Base-by-base conservation (phyloP, 64 coral and sea anemone species). In the Stichodactyla helianthus region DNA sequence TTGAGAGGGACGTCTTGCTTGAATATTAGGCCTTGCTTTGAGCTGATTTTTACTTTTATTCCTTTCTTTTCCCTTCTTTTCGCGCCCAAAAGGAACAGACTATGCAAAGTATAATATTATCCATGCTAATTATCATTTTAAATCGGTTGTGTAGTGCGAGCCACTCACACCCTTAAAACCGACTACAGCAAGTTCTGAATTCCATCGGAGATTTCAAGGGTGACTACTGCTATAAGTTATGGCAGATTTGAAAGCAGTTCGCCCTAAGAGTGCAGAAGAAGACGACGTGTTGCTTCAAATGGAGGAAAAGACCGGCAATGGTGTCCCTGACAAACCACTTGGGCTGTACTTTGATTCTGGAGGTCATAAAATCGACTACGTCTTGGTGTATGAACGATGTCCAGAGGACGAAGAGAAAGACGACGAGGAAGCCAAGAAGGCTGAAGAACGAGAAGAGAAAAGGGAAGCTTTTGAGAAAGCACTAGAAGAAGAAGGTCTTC, bases 391-490 rank as follows among this genome's bases (percentile, higher is more conserved):
- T 51, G 90, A 92, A 25, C 50, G 77, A 0, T 82, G 85, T 9
- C 50, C 71, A 52, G 90, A 92, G 50, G 84, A 87, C 44, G 90
- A 92, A 26, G 59, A 87, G 27, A 63, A 92, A 59, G 90, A 92
- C 53, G 84, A 86, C 12, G 85, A 92, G 1, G 60, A 61, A 11
- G 86, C 54, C 55, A 84, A 53, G 6, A 68, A 70, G 6, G 79
- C 85, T 54, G 61, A 70, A 26, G 82, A 87, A 51, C 85, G 50
- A n/a, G 90, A 92, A 58, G 85, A 55, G 10, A 92, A 87, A 84
- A 62, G 90, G 18, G 82, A 82, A 20, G 85, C 90, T 6, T 92
- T 71, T 82, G 90, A 92, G 58, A 58, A 50, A 11, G 86, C 59
- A 57, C 64, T 92, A 5, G 51, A 59, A 67, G 63, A 67, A 20